Conservation (phyloP, 1,140 invertebrate genomes). For the Drosophila eugracilis region DNA sequence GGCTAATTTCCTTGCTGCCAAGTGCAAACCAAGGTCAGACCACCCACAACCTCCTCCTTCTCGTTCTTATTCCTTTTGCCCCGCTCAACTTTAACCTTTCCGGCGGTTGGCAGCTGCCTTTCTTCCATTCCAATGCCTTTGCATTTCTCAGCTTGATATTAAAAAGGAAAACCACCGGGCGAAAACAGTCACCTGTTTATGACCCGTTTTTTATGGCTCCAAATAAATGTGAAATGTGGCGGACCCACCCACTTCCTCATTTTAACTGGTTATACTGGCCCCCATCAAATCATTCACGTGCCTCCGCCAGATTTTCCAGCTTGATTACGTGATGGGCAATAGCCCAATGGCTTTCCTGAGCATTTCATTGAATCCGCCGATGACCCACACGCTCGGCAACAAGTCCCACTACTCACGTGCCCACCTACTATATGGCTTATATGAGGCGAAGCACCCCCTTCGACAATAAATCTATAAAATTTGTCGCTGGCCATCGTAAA, state of each 20-base stretch:
- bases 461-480: slow-evolving; percentile 68
- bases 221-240: slow-evolving; percentile 37
- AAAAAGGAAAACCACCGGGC: slow-evolving; percentile 33
- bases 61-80: not conserved
- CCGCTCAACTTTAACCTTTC: slow-evolving; percentile 54
- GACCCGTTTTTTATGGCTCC: slow-evolving; percentile 28
- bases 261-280: slow-evolving; percentile 17
- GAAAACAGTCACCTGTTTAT: slow-evolving; percentile 47
- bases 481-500: slow-evolving; percentile 56
- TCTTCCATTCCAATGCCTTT: slow-evolving; percentile 51
- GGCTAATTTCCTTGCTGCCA: slow-evolving; percentile 24
- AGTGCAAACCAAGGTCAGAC: slow-evolving; percentile 47
- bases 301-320: slow-evolving; percentile 31
- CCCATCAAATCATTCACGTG: slow-evolving; percentile 34
- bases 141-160: slow-evolving; percentile 49
- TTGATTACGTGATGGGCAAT: slow-evolving; percentile 50
- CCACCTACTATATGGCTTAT: not conserved
- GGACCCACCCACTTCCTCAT: not conserved
- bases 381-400: slow-evolving; percentile 29
- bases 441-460: not conserved
- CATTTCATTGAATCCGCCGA: not conserved
- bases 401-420: slow-evolving; percentile 53
- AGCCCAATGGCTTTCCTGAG: slow-evolving; percentile 11
- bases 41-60: not conserved
- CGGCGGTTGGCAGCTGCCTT: slow-evolving; percentile 38